Conservation (phyloP, 2,113 vertebrate species). For the Cinclus mexicanus region DNA sequence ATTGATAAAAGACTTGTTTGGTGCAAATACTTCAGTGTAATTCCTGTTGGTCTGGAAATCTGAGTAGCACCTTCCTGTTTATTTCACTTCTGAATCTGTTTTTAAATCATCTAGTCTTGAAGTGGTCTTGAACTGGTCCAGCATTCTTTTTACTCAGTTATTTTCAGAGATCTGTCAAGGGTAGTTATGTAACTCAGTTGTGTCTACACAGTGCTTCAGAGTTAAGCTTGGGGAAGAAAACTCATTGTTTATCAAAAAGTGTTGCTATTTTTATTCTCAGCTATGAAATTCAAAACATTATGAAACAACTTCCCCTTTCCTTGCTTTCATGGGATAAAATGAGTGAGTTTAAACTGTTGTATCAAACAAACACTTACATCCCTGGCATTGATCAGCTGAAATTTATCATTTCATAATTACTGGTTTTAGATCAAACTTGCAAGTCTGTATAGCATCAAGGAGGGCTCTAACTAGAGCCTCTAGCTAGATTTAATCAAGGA, state of each 20-base stretch:
- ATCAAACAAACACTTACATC: not conserved
- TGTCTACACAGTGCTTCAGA: not conserved
- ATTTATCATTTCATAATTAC: not conserved
- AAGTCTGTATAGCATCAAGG: not conserved
- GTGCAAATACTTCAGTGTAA: not conserved
- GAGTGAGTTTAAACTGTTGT: not conserved
- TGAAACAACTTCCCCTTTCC: not conserved
- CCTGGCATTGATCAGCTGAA: not conserved
- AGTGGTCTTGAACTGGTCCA: not conserved
- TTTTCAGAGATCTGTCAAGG: not conserved
- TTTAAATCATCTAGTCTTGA: not conserved
- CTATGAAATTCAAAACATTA: not conserved
- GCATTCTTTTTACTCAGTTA: not conserved
- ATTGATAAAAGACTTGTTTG: not conserved
- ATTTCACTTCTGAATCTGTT: not conserved
- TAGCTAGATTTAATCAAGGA: not conserved
- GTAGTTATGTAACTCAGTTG: not conserved
- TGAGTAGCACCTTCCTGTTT: conserved; percentile 28
- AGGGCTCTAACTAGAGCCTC: not conserved
- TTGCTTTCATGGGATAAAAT: not conserved
- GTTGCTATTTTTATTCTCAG: not conserved
- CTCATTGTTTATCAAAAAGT: not conserved
- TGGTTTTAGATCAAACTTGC: not conserved
- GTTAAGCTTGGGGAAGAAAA: not conserved
- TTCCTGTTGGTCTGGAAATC: conserved; percentile 18